A percentile compares a stretch with the other conserved stretches of the same genome.
Conservation (phyloP, 2,888 invertebrate species). For the Drosophila prostipennis region DNA sequence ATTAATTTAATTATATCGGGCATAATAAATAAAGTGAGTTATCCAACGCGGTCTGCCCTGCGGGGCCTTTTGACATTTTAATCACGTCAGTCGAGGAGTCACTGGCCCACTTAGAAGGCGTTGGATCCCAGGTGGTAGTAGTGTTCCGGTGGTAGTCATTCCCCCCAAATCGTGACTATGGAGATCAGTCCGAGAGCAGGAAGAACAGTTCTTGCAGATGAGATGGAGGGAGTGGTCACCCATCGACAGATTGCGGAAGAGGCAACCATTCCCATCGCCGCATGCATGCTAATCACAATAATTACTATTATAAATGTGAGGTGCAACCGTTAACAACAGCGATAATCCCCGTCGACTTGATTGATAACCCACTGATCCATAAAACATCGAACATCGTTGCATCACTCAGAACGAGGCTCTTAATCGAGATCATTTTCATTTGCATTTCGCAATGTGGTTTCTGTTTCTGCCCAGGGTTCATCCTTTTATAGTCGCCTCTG, state of each 20-base stretch:
- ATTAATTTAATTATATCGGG: slow-evolving; percentile 74
- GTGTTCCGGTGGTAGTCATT: slow-evolving; percentile 2
- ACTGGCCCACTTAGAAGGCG: slow-evolving; percentile 65
- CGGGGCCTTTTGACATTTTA: slow-evolving; percentile 65
- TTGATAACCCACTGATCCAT: slow-evolving; percentile 48
- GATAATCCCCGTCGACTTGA: slow-evolving; percentile 6
- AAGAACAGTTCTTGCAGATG: neutral
- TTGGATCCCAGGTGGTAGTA: slow-evolving; percentile 21
- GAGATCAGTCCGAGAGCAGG: slow-evolving; percentile 18
- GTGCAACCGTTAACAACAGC: neutral
- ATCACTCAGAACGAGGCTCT: slow-evolving; percentile 4
- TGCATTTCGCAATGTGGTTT: neutral
- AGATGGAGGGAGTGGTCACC: neutral
- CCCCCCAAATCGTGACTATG: slow-evolving; percentile 55
- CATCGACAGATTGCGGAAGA: slow-evolving; percentile 12
- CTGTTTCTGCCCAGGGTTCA: slow-evolving; percentile 8
- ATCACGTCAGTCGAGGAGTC: slow-evolving; percentile 61
- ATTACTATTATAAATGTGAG: neutral
- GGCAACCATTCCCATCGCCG: neutral
- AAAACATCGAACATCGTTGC: slow-evolving; percentile 36
- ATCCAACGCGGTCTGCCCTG: slow-evolving; percentile 47
- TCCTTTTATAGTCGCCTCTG: slow-evolving; percentile 54
- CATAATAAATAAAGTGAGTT: slow-evolving; percentile 68
- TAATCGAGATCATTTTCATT: slow-evolving; percentile 26
- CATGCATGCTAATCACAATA: slow-evolving; percentile 11